phyloP scores from a whole-genome alignment of 92 coral and sea anemone genomes.

The Heteractis magnifica region DNA sequence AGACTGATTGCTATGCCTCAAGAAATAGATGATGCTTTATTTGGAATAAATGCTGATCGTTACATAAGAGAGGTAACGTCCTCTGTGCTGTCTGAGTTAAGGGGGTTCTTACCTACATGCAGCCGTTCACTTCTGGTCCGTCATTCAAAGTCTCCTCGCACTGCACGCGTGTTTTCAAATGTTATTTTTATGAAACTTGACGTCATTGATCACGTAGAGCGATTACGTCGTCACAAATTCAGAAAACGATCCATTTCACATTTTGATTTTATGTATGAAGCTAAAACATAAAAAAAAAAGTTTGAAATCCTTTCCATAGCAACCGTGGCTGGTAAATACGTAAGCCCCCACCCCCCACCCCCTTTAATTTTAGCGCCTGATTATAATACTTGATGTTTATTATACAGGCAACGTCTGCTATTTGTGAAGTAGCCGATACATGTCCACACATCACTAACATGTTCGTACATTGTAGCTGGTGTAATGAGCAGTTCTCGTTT shows the following conservation, averaged over 20 bases:
- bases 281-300: no score
- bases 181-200: no score
- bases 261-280: background rate
- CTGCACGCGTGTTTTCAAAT: no score
- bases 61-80: slow-evolving; percentile 33
- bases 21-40: slow-evolving; percentile 84
- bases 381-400: background rate
- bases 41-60: slow-evolving; percentile 65
- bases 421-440: slow-evolving; percentile 85
- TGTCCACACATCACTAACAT: slow-evolving; percentile 73
- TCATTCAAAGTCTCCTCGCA: no score
- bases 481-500: slow-evolving; percentile 70
- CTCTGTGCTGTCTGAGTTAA: background rate
- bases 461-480: slow-evolving; percentile 91
- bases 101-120: no score
- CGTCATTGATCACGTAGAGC: background rate
- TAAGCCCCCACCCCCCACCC: no score
- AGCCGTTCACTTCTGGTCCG: no score
- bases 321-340: no score
- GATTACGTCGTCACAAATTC: background rate
- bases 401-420: slow-evolving; percentile 71
- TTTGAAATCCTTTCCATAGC: no score
- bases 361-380: no score
- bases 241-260: background rate
- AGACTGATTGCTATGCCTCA: slow-evolving; percentile 71